Conservation (phyloP, 2,888 invertebrate genomes). For the Agonum fuliginosum region DNA sequence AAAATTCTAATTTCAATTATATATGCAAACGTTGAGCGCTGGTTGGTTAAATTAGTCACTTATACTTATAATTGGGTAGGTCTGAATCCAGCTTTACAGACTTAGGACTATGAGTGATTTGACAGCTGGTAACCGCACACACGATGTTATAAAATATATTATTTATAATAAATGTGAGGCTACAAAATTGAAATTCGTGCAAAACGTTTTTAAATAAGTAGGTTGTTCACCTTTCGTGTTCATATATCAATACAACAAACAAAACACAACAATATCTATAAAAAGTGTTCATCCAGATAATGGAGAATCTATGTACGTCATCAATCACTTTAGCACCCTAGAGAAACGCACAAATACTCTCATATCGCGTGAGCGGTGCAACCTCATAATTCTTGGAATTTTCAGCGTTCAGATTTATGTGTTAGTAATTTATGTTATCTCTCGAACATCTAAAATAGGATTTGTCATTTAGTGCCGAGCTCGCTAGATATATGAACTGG, state of each 20-base stretch:
- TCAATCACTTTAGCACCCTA: background rate
- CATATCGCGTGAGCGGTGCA: background rate
- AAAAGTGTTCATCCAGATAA: background rate
- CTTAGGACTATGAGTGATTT: too few relatives aligned
- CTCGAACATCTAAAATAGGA: constrained; percentile 47
- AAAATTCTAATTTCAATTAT: too few relatives aligned
- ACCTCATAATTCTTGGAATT: constrained; percentile 17
- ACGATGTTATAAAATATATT: too few relatives aligned
- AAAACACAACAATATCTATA: background rate
- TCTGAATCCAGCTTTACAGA: too few relatives aligned
- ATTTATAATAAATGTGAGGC: too few relatives aligned
- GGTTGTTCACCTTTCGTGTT: background rate
- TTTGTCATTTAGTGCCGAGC: constrained; percentile 51
- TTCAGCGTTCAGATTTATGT: constrained; percentile 14
- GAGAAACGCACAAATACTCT: background rate
- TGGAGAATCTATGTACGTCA: background rate
- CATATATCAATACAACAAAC: background rate
- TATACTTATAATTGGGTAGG: too few relatives aligned
- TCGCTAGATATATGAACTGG: constrained; percentile 17
- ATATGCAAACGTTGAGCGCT: too few relatives aligned
- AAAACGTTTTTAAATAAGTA: too few relatives aligned
- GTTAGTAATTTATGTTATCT: constrained; percentile 37
- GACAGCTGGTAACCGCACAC: too few relatives aligned
- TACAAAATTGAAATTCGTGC: too few relatives aligned
- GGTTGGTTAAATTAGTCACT: too few relatives aligned